Evolutionary conservation across 2,113 vertebrate genomes (phyloP), one percentile per base, ranked within the genome.

Genomic region (Bubo blakistoni): DNA sequence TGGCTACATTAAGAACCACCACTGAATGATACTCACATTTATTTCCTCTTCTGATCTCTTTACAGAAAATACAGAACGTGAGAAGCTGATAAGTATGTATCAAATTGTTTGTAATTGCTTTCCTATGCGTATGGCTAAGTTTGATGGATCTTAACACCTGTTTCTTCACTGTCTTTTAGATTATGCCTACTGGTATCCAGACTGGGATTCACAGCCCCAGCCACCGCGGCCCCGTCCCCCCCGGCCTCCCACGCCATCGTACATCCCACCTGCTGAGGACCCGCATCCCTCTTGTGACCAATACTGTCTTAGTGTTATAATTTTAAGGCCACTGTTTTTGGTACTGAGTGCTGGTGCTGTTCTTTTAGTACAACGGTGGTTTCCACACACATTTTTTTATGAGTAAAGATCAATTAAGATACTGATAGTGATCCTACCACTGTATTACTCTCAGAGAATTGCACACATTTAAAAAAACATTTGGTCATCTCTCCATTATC

Each of bases 11-110:
- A 79, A 83, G 34, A 81, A 49, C 55, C 11, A 22, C n/a, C 54
- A 86, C 13, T 86, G 55, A 95, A 52, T 32, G 21, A 46, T 57
- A 66, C 16, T 90, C 44, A 87, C 69, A 47, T 58, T 90, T 76
- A 58, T 81, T 55, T 86, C 61, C 36, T 84, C 83, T 96, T 98
- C 72, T 94, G 24, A 76, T 96, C 63, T 96, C 71, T 96, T 93
- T 92, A 67, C 97, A 99, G 99, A 47, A 80, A 98, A 96, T 81
- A 14, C 36, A 46, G 29, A 96, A 46, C 90, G 97, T 61, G 98
- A 99, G 40, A 61, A 90, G 38, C 40, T 54, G 34, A 96, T 62
- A 96, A 62, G 98, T 99, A 98, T 3, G 98, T 98, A 96, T 92
- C 44, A 22, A 62, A 70, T 78, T 79, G 90, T 36, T 77, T 44